Evolutionary conservation across 2,113 vertebrate species (phyloP).

Genomic region (Reinhardtius hippoglossoides): DNA sequence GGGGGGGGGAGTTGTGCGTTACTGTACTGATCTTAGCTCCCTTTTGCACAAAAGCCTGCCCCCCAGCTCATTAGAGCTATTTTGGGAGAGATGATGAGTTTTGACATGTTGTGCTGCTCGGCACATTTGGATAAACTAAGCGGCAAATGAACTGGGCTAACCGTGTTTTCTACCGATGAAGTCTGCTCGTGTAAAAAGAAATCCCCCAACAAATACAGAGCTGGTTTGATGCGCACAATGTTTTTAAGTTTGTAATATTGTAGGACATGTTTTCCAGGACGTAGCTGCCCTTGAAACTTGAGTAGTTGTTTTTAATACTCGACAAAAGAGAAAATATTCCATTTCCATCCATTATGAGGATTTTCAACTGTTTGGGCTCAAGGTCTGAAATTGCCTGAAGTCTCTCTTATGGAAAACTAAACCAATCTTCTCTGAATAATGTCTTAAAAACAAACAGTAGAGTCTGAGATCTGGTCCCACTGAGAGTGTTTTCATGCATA

Average conservation of each 20-base stretch:
- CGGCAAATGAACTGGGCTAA: conserved; percentile 41
- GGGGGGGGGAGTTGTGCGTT: conserved; percentile 18
- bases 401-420: conserved; percentile 33
- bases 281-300: conserved; percentile 8
- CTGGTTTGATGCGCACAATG: conserved; percentile 12
- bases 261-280: conserved; percentile 7
- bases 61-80: conserved; percentile 28
- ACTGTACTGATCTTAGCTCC: conserved; percentile 50
- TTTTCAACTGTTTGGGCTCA: conserved; percentile 5
- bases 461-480: conserved; percentile 30
- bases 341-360: background rate
- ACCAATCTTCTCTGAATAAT: conserved; percentile 24
- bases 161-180: conserved; percentile 36
- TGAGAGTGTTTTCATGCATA: conserved; percentile 42
- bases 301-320: background rate
- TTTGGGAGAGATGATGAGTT: conserved; percentile 59
- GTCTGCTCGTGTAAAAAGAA: conserved; percentile 11
- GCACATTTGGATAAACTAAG: conserved; percentile 37
- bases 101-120: conserved; percentile 53
- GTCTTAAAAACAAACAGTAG: conserved; percentile 35
- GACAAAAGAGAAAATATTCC: background rate
- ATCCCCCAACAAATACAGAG: background rate
- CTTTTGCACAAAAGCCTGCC: background rate
- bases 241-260: background rate
- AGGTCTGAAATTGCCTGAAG: background rate